Conservation (phyloP, 2,797 vertebrate species). For the Falco biarmicus region DNA sequence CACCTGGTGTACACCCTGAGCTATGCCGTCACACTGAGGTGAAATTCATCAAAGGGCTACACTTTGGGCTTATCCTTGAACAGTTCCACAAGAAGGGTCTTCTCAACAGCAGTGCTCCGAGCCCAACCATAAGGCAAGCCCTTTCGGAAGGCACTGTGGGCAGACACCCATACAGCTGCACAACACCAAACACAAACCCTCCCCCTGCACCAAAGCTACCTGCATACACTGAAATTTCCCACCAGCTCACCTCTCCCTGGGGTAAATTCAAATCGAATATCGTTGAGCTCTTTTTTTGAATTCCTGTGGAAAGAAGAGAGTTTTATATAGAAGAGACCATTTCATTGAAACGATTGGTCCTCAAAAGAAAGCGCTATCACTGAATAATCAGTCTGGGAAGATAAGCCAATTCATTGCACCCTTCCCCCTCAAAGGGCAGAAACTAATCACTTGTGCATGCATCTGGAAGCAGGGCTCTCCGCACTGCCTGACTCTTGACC, state of each 20-base stretch:
- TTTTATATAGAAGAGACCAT: background rate
- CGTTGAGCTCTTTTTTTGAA: conserved; percentile 97
- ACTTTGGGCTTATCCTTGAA: background rate
- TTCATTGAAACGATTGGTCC: background rate
- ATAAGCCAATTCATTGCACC: background rate
- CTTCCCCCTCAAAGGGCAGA: background rate
- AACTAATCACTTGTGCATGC: background rate
- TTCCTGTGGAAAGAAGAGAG: conserved; percentile 82
- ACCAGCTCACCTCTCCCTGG: conserved; percentile 90
- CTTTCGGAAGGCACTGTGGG: background rate
- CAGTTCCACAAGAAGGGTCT: background rate
- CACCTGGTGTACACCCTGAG: background rate
- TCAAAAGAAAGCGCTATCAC: background rate
- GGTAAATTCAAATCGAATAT: conserved; percentile 98
- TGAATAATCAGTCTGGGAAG: background rate
- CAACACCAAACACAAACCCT: background rate
- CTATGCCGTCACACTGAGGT: background rate
- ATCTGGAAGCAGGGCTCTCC: background rate
- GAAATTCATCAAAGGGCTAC: background rate
- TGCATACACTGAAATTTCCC: background rate
- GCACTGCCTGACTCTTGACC: background rate
- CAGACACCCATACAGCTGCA: background rate
- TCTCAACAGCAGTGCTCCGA: background rate
- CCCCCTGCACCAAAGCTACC: background rate
- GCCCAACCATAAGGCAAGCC: background rate